Evolutionary conservation across 1,140 invertebrate species (phyloP), one percentile per base, ranked within the genome.

Genomic region (Drosophila virilis): DNA sequence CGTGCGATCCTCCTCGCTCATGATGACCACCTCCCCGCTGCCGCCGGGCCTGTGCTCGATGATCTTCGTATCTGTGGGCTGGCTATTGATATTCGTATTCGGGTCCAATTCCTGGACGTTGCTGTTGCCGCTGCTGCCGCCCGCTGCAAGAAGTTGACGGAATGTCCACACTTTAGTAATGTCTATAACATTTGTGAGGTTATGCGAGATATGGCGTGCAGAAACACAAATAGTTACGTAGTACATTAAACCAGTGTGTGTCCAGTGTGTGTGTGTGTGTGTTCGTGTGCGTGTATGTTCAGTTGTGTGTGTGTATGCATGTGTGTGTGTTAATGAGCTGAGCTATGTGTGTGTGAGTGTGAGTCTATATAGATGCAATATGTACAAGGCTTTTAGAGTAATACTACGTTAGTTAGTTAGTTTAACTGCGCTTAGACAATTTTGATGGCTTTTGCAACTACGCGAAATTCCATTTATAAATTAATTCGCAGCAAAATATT

Each of bases 1-100:
- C 75, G 96, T 95, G 90, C 96, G 94, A 86, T 97, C 96, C 88
- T 97, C 96, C 66, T 94, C 93, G 93, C 96, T 96, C 96, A 97
- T 97, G 91, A 96, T 96, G 91, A 95, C 94, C 42, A 96, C 95
- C 73, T 94, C 94, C 93, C 93, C 93, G 71, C 93, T 93, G 74
- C 65, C 61, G 57, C 58, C 65, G 43, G 64, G 65, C 74, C 90
- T 88, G 59, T 92, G 82, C 46, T 91, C 83, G 51, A 43, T 69
- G 64, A 73, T 55, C 79, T 91, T 91, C 37, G 80, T 91, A 22
- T 92, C 86, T 74, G 90, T 79, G 60, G 89, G 86, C 45, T 82
- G 85, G 73, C 91, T 91, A 8, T 84, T 92, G 45, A 92, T 71
- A 64, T 91, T 91, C 33, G 76, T 90, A 10, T 86, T 90, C 48